Evolutionary conservation across 2,797 vertebrate genomes (phyloP), one percentile per base, ranked within the genome.

Genomic region (Sebastes dallii): DNA sequence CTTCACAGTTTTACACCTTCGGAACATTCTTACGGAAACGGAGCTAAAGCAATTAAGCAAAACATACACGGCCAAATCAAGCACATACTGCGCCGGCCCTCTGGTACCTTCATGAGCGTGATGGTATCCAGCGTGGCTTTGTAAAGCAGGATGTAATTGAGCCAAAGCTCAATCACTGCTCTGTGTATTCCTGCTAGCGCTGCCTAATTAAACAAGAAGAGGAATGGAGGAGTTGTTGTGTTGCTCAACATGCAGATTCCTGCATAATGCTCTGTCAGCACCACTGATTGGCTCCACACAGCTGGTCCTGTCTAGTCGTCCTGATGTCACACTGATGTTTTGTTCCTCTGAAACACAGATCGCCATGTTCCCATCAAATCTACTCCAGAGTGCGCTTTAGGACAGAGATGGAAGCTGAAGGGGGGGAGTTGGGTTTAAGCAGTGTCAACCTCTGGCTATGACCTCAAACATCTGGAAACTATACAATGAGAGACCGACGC

Each of bases 391-490:
- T 30, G 18, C 16, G 1, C 46, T 52, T 60, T 3, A 54, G 64
- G 56, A 67, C 32, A 46, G 27, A 3, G 18, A 22, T 34, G 3
- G 24, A 42, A 9, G 9, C 30, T 9, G 9, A 24, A n/a, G 20
- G 3, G 24, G 55, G 34, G 1, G 9, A 29, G 13, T 42, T 20
- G 46, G 46, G 46, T 50, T 50, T 7, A 50, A 50, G 18, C 5
- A 25, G 39, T 7, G 10, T 66, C 62, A 65, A 30, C 18, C 54
- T 42, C 30, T 66, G 60, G 32, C 56, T 56, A 56, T 11, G 7
- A 34, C 46, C 42, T 66, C 55, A 58, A 70, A 83, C 77, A 80
- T 85, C 79, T 78, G 79, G 79, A 85, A 69, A 29, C 39, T n/a
- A 50, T 68, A 67, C 9, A 11, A n/a, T 36, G 11, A 62, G 30